phyloP scores from a whole-genome alignment of 2,113 vertebrate species.

The Mus spicilegus region DNA sequence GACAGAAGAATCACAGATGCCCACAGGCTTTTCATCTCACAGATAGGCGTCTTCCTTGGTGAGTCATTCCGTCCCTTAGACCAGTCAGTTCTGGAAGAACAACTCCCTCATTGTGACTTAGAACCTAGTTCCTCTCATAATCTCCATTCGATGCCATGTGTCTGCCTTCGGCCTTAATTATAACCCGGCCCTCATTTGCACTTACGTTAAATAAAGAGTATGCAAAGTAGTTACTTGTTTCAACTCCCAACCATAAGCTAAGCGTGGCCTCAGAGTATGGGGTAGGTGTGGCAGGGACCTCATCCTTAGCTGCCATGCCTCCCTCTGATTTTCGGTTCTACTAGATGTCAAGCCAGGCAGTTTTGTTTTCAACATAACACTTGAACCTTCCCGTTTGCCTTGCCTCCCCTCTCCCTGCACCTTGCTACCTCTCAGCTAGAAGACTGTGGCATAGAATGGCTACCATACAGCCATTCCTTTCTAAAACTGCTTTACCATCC shows the following conservation, averaged over 20 bases:
- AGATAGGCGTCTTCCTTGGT: not conserved
- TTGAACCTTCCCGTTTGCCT: not conserved
- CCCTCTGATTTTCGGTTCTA: not conserved
- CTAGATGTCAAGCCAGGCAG: not conserved
- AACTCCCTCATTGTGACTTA: not conserved
- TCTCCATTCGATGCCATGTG: accelerated
- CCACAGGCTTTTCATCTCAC: not conserved
- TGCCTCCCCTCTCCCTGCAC: not conserved
- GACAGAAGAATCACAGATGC: not conserved
- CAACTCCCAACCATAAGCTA: not conserved
- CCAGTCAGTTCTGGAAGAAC: not conserved
- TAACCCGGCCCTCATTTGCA: not conserved
- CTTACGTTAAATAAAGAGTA: not conserved
- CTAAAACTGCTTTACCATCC: not conserved
- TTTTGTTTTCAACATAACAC: not conserved
- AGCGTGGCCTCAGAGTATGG: accelerated
- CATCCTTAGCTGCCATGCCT: accelerated
- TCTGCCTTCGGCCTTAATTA: no score
- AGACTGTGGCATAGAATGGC: not conserved
- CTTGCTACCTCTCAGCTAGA: not conserved
- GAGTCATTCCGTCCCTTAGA: not conserved
- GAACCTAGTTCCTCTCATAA: not conserved
- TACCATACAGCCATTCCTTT: not conserved
- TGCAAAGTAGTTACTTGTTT: not conserved
- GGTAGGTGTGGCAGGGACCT: accelerated